Base-by-base conservation (phyloP, 1,140 invertebrate species). In the Chironomus tepperi region DNA sequence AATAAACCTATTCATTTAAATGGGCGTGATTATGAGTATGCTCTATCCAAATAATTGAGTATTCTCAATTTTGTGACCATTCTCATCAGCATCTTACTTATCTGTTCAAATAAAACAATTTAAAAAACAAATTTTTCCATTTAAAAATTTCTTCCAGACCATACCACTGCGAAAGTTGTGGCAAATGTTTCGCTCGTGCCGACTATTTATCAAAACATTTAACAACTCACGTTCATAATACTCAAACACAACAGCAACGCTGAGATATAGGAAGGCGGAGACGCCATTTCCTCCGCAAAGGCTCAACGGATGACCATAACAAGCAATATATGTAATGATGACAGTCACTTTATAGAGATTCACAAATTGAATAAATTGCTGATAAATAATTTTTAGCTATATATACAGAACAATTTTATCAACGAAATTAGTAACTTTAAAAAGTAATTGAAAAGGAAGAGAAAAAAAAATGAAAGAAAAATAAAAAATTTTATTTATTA, bases 171-270 rank as follows among this genome's bases (percentile, higher is more conserved):
- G 92, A 95, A 82, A 92, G 93, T 81, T 95, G 94, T 83, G 93
- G 93, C 76, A 95, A 95, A 81, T 94, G 92, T 80, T 95, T 95
- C 83, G 93, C 93, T 9, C 84, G 93, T 8, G 93, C 93, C 42
- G 93, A 95, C 80, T 95, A 95, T 78, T 87, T 95, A n/a, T 94
- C 92, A 76, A 95, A 95, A 83, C 93, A 95, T 82, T 86, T 95
- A 75, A 94, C 93, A 74, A 95, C 93, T 5, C 93, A 95, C 83
- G 91, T 94, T 75, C 91, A 93, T 83, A 89, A 88, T 78, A 84
- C 88, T 75, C 87, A 70, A 70, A 8, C 65, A 70, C 65, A 70
- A 70, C 65, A 70, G 65, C 65, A 70, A 21, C 65, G 65, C 65
- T 70, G 65, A 70, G 65, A 70, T 21, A 19, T 70, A 9, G 65